Evolutionary conservation across 2,888 invertebrate species (phyloP).

Genomic region (Ormyrus rosae): DNA sequence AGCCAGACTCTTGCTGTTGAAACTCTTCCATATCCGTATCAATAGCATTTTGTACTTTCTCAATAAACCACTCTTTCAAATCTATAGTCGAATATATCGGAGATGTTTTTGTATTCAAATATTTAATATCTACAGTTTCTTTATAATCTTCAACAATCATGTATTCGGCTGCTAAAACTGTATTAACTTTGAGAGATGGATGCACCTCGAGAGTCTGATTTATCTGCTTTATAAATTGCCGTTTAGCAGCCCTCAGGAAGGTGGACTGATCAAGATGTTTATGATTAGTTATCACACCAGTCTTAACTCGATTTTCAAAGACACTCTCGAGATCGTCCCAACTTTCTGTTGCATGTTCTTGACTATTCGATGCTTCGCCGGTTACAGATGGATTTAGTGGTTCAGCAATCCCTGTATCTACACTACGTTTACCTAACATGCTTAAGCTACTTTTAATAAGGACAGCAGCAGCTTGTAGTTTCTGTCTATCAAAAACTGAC

Average conservation of each 20-base stretch:
- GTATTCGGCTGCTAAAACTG: background rate
- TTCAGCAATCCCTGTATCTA: background rate
- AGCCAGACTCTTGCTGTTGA: too few relatives aligned
- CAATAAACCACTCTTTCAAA: constrained; percentile 8
- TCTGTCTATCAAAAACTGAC: background rate
- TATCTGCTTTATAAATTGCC: background rate
- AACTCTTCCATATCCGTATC: too few relatives aligned
- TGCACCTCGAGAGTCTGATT: background rate
- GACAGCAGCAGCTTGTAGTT: background rate
- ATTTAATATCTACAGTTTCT: background rate
- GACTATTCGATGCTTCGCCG: too few relatives aligned
- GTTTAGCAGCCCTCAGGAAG: background rate
- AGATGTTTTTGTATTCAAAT: constrained; percentile 1
- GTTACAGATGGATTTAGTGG: too few relatives aligned
- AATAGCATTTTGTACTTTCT: background rate
- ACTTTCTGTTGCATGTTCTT: background rate
- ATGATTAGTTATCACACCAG: too few relatives aligned
- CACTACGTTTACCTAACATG: background rate
- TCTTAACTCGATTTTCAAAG: background rate
- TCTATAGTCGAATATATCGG: background rate
- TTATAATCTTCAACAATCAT: too few relatives aligned
- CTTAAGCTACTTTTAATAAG: background rate
- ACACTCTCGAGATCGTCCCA: background rate
- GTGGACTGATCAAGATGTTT: too few relatives aligned
- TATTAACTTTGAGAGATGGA: background rate